These are phyloP conservation scores for Drosophila recens DNA, from an alignment of 2,888 invertebrate genomes.

Conservation along the genomic window DNA sequence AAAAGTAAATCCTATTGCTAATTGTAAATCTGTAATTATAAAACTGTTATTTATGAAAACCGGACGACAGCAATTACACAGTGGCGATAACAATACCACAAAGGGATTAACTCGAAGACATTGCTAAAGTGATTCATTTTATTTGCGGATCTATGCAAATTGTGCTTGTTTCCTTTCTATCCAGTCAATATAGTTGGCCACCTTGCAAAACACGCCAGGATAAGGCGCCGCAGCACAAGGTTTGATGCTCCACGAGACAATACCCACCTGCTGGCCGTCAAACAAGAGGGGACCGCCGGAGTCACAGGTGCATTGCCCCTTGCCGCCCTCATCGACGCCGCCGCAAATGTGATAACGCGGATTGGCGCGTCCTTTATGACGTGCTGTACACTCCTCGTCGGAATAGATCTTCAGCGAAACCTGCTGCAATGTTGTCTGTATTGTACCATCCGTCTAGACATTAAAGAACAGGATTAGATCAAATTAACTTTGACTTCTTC, in stretches of 20 bases:
- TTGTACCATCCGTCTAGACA: constrained; percentile 79
- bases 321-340: constrained; percentile 78
- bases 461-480: neutral
- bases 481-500: neutral
- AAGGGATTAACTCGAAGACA: neutral
- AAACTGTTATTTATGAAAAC: neutral
- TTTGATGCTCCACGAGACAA: constrained; percentile 86
- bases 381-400: constrained; percentile 80
- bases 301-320: constrained; percentile 84
- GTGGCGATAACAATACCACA: neutral
- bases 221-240: constrained; percentile 84
- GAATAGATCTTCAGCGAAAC: constrained; percentile 83
- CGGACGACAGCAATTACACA: neutral
- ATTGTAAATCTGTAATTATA: neutral
- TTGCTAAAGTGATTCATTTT: neutral
- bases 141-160: constrained; percentile 38
- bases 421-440: constrained; percentile 82
- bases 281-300: constrained; percentile 83
- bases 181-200: constrained; percentile 83
- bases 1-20: no score
- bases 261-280: constrained; percentile 82
- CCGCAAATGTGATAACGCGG: constrained; percentile 84
- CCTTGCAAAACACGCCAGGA: constrained; percentile 85
- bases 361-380: constrained; percentile 71
- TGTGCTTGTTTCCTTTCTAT: constrained; percentile 66